Conservation (phyloP, 2,113 vertebrate species). For the Cricetomys ansorgei region DNA sequence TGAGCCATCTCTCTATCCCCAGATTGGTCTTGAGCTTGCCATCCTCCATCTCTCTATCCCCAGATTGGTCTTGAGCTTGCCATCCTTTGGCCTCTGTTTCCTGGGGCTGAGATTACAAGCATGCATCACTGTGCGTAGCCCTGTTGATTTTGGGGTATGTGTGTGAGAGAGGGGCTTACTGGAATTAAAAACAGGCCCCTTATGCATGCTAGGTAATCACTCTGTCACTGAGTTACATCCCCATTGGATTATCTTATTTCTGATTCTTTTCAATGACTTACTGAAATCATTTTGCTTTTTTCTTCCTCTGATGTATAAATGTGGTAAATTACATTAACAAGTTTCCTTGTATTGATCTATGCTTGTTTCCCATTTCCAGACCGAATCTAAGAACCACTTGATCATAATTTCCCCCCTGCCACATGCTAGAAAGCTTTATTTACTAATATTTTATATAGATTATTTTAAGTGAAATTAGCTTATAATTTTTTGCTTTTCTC, state of each 20-base stretch:
- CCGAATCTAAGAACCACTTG: background rate
- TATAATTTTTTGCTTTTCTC: background rate
- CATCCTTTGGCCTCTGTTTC: background rate
- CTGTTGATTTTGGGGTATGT: background rate
- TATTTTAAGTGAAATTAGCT: background rate
- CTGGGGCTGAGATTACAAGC: background rate
- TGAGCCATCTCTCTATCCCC: background rate
- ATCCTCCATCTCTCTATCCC: background rate
- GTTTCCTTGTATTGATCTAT: background rate
- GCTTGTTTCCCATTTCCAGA: background rate
- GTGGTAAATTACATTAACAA: background rate
- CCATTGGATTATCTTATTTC: background rate
- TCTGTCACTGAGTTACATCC: background rate
- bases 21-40: background rate
- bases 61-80: background rate
- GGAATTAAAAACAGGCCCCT: background rate
- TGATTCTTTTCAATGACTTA: background rate
- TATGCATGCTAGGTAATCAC: background rate
- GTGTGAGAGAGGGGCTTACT: no score
- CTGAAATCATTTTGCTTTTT: background rate
- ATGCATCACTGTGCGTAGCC: background rate
- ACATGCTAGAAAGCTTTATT: background rate
- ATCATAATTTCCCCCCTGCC: background rate
- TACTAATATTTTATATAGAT: constrained; percentile 24
- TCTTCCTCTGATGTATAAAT: background rate